Evolutionary conservation across 2,797 vertebrate species (phyloP).

Genomic region (Sebastes glaucus): DNA sequence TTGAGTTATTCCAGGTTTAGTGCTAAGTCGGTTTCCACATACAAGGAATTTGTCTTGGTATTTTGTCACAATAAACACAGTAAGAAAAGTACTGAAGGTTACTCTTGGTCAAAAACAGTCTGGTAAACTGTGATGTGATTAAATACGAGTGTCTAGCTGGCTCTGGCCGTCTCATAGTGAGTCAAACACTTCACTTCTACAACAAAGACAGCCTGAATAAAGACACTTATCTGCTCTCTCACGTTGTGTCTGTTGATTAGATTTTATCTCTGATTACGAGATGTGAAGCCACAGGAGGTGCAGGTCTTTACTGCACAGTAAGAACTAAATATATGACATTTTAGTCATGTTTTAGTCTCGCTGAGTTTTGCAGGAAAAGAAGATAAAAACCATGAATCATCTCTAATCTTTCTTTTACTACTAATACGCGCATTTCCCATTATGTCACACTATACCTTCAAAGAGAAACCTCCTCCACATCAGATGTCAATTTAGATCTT

Average conservation of each 20-base stretch:
- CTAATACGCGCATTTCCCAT: background rate
- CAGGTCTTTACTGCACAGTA: background rate
- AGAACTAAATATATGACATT: background rate
- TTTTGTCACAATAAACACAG: background rate
- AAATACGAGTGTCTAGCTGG: background rate
- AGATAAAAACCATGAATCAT: background rate
- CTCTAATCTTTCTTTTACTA: background rate
- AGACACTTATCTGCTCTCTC: background rate
- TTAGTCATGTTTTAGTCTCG: background rate
- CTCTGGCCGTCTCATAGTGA: background rate
- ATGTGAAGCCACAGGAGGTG: background rate
- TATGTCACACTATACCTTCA: background rate
- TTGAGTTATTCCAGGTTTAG: background rate
- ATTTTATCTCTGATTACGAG: background rate
- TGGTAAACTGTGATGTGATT: background rate
- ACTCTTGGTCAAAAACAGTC: background rate
- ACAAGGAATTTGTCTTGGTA: background rate
- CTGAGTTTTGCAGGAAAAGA: background rate
- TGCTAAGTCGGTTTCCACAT: background rate
- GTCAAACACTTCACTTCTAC: background rate
- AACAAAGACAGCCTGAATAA: background rate
- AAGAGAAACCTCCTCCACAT: background rate
- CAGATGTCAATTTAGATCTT: background rate
- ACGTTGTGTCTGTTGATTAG: background rate
- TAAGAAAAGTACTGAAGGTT: background rate